Base-by-base conservation (phyloP, 2,797 vertebrate genomes). In the Valencia hispanica region DNA sequence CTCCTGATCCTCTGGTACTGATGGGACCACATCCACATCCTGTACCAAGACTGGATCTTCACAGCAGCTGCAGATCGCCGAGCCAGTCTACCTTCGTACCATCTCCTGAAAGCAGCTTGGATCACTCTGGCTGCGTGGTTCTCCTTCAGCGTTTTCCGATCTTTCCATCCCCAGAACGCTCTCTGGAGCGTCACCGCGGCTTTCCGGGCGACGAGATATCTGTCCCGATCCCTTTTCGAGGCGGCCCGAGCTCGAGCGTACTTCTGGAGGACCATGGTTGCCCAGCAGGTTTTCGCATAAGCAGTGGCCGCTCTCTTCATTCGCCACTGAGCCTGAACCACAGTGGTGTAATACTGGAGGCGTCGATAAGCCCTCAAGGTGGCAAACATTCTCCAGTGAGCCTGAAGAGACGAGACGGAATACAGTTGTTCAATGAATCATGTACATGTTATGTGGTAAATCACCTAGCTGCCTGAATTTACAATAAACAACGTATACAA, bases 11-110 rank as follows among this genome's bases (percentile, higher is more conserved):
- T 25, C 20, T 75, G 48, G 68, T 97, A 99, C 0, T 68, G 88
- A 50, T 17, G 89, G 50, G 70, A 72, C 73, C 94, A 92, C 79
- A 48, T 91, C 32, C 89, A 92, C 97, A 94, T 97, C 75, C 96
- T 92, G 50, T 95, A 99, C 95, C 96, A 97, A 1, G 97, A 90
- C 78, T 99, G 98, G 81, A 99, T 96, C 78, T 82, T 85, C 27
- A 96, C 1, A 22, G 96, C 96, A 17, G 97, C 95, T 0, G 72
- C 75, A 0, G 70, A 72, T 77, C 84, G 94, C 74, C 79, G 68
- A 0, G 84, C 63, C 43, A 73, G 43, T 82, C 89, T 95, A 25
- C 66, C 85, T 53, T 73, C 7, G 0, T 84, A 91, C 97, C 97
- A 96, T 68, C 90, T 94, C 81, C 84, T 90, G 69, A 96, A 97